phyloP scores from a whole-genome alignment of 2,888 invertebrate species.

The Drosophila infuscata region DNA sequence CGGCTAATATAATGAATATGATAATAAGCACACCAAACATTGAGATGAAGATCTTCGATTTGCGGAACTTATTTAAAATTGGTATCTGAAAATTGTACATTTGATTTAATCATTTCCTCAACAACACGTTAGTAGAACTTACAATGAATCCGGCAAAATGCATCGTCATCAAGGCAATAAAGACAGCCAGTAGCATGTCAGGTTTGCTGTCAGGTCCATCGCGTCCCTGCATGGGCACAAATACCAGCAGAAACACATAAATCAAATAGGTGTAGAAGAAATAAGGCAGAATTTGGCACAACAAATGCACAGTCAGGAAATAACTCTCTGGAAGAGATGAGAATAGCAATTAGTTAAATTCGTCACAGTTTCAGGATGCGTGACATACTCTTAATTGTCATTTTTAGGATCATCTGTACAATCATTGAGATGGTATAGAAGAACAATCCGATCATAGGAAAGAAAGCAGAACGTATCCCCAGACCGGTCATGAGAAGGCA shows the following conservation, averaged over 20 bases:
- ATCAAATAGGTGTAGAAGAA: slow-evolving; percentile 85
- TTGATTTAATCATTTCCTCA: not conserved
- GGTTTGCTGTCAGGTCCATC: slow-evolving; percentile 86
- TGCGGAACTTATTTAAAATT: slow-evolving; percentile 80
- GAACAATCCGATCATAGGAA: slow-evolving; percentile 80
- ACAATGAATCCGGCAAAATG: slow-evolving; percentile 83
- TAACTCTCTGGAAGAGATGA: slow-evolving; percentile 63
- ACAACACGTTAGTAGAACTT: slow-evolving; percentile 32
- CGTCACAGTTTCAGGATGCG: not conserved
- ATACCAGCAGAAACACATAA: slow-evolving; percentile 85
- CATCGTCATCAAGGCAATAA: slow-evolving; percentile 80
- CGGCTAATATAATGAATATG: slow-evolving; percentile 79
- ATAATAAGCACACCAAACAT: slow-evolving; percentile 73
- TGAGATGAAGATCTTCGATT: slow-evolving; percentile 74
- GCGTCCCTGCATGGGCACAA: slow-evolving; percentile 88
- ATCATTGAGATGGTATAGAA: slow-evolving; percentile 80
- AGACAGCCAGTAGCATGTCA: slow-evolving; percentile 86
- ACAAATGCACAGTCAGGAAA: slow-evolving; percentile 82
- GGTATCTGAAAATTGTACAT: slow-evolving; percentile 74
- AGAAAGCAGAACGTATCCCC: slow-evolving; percentile 79
- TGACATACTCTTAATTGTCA: slow-evolving; percentile 72
- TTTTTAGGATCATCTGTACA: slow-evolving; percentile 60
- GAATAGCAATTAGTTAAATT: not conserved
- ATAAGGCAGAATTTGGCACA: slow-evolving; percentile 84
- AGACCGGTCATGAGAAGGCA: slow-evolving; percentile 75